Evolutionary conservation across 2,797 vertebrate species (phyloP), one percentile per base, ranked within the genome.

Genomic region (Nannoperca australis): DNA sequence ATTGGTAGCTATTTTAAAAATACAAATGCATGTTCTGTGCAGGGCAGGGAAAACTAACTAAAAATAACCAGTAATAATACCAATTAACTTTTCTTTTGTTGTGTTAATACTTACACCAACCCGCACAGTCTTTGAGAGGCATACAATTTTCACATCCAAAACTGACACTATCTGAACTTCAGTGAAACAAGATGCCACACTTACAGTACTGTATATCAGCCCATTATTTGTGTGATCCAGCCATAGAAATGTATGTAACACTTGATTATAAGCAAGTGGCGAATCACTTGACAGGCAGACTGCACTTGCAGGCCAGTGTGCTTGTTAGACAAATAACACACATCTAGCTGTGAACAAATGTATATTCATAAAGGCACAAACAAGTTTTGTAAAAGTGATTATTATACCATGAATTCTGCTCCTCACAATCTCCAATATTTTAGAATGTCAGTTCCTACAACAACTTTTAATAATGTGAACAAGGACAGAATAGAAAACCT

Each of bases 401-500:
- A 24, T 32, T 38, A n/a, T 0, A 40, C 2, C 14, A 47, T 49
- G 5, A 17, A 61, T 34, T 49, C 10, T 49, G 9, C 44, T 64
- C 10, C 30, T 62, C 7, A 27, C 13, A 55, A 53, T 44, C 34
- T 68, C 12, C 63, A 5, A 54, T 17, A 66, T 7, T 64, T 32
- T 3, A 12, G 4, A 17, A 62, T 22, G 18, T 17, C 7, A 22
- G 6, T 68, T 63, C 22, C 0, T 65, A 40, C 34, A 55, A 18
- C 38, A 60, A 8, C 30, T 36, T 56, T 62, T 62, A 10, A 44
- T 69, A 59, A 30, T 0, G 1, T 34, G 55, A 45, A 59, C 11
- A 61, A 18, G 75, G 12, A 69, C 30, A 38, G 22, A 64, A 36
- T 69, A 62, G 0, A 50, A 30, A 68, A 11, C 17, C 47, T 38